Percentiles rank a stretch among this genome's conserved stretches.
Conservation (phyloP, 2,888 invertebrate species). For the Cyaniris semiargus region DNA sequence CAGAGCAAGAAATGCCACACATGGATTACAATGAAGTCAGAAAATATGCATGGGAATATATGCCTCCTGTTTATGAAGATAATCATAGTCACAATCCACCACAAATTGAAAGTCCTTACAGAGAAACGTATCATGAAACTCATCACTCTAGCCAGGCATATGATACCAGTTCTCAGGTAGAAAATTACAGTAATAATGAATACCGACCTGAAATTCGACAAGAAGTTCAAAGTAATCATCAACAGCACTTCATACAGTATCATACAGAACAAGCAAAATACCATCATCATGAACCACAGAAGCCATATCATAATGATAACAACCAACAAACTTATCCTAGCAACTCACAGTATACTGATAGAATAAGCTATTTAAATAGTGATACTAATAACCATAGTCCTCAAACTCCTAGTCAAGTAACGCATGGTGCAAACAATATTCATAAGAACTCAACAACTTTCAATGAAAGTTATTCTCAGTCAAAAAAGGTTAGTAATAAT, state of each 20-base stretch:
- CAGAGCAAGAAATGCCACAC: conserved; percentile 44
- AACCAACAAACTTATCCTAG: not conserved
- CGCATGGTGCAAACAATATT: not conserved
- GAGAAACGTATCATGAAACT: conserved; percentile 36
- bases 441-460: not conserved
- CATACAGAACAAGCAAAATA: conserved; percentile 30
- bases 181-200: conserved; percentile 38
- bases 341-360: not conserved
- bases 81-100: conserved; percentile 42
- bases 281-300: conserved; percentile 18
- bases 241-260: conserved; percentile 14
- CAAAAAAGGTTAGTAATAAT: not conserved
- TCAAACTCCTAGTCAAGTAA: conserved; percentile 17
- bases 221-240: conserved; percentile 1
- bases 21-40: conserved; percentile 56
- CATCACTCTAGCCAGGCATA: conserved; percentile 37
- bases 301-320: not conserved
- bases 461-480: not conserved
- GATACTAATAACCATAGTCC: not conserved
- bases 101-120: conserved; percentile 37
- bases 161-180: conserved; percentile 41
- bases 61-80: conserved; percentile 43
- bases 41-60: conserved; percentile 63
- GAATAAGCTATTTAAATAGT: not conserved
- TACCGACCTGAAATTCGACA: not conserved